Base-by-base conservation (phyloP, 2,888 invertebrate species). In the Idaea dimidiata region DNA sequence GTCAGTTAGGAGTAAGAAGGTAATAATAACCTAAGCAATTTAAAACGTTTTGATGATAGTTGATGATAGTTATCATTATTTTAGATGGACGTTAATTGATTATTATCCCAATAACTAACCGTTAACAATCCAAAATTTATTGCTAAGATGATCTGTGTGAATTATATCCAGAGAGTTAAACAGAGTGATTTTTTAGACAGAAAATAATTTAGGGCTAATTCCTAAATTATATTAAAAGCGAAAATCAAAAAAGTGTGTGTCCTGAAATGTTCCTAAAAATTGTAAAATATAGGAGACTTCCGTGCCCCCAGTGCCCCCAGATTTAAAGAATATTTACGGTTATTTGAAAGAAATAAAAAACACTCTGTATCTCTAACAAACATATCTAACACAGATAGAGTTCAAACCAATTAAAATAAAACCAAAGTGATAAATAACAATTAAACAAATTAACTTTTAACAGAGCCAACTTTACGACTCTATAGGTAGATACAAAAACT, bases 341-440 rank as follows among this genome's bases (percentile, higher is more conserved):
- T 5, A 24, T 3, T 24, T 5, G 24, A 24, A 24, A 24, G 24
- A 24, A 24, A 24, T 24, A 24, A 24, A 24, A 24, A 24, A 24
- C 24, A 24, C 5, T 5, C 24, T 24, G 24, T 24, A 24, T 24
- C 1, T 3, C 24, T 24, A 43, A 43, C 43, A 43, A 43, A 43
- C 8, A 8, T 3, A 43, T 43, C 43, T 43, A 43, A 43, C 43
- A 43, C 14, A 43, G 5, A 43, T 43, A 14, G 43, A 43, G 43
- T 43, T 43, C 43, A 43, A 43, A 43, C 43, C 43, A 43, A 43
- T 43, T 43, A 43, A 43, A 43, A 43, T 43, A 43, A 43, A 43
- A 43, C 8, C 10, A 43, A 43, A 43, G 43, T 43, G 14, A 43
- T 43, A 43, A 43, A 43, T 43, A 43, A 43, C 43, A 43, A 43